Evolutionary conservation across 2,113 vertebrate genomes (phyloP).

Genomic region (Pterophyllum scalare): DNA sequence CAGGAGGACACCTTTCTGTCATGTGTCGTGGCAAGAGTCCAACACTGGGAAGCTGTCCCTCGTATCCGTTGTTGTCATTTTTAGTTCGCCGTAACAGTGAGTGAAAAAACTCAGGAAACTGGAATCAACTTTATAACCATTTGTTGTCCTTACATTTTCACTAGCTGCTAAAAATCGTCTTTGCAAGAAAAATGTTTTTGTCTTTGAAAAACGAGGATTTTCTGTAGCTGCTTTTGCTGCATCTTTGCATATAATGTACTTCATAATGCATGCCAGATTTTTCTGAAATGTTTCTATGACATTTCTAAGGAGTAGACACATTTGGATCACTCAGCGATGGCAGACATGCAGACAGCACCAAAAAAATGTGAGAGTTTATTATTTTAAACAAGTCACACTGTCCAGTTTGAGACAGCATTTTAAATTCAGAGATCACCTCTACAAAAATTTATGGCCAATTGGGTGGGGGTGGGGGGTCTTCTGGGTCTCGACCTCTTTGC

Average conservation of each 20-base stretch:
- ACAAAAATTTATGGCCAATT: background rate
- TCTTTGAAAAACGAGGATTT: too few species aligned
- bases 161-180: background rate
- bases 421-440: background rate
- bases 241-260: too few species aligned
- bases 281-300: background rate
- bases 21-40: background rate
- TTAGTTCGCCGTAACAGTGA: fast-evolving
- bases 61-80: too few species aligned
- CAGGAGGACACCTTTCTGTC: background rate
- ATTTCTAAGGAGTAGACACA: background rate
- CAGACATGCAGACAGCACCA: background rate
- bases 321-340: background rate
- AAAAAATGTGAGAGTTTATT: background rate
- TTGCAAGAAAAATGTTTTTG: too few species aligned
- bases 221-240: too few species aligned
- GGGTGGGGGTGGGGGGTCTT: too few species aligned
- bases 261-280: background rate
- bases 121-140: background rate
- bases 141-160: background rate
- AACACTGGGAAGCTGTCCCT: background rate
- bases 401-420: background rate
- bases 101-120: background rate
- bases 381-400: background rate
- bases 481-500: background rate